Base-by-base conservation (phyloP, 2,888 invertebrate genomes). In the Phrixothrix hirtus region DNA sequence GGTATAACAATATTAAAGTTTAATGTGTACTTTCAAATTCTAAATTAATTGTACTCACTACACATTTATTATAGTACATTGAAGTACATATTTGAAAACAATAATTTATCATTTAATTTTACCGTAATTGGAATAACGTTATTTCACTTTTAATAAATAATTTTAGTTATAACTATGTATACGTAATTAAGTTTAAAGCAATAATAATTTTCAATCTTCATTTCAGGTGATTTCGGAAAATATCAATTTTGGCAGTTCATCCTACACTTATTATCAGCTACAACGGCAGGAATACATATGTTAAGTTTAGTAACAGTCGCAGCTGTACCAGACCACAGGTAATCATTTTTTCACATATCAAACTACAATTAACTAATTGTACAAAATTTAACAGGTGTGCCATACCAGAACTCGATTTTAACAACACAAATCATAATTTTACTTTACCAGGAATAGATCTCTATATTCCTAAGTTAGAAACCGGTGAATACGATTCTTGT, bases 211-310 rank as follows among this genome's bases (percentile, higher is more conserved):
- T 29, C 10, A 5, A 4, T 12, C 10, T 55, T 31, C 45, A 29
- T 68, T 67, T 21, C 61, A 73, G 91, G 91, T 41, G 90, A 91
- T 72, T 92, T 90, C 73, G 91, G 91, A 39, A 84, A 83, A 64
- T 91, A 91, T 72, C 92, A 92, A 76, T 82, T 81, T 60, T 84
- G 83, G 75, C 92, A 92, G 74, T 90, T 88, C 71, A 77, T 84
- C 30, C 79, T 92, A 0, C 91, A 90, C 71, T 83, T 90, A 42
- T 72, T 92, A 31, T 84, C 88, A 5, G 91, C 87, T 0, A 75
- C 90, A 63, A 88, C 88, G 0, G 90, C 91, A 1, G 92, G 91
- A 7, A 77, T 89, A 67, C 90, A 92, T 70, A 91, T 92, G 90
- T 74, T 92, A 55, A 87, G 89, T 0, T 73, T 92, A 46, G 84